Evolutionary conservation across 2,888 invertebrate genomes (phyloP), one percentile per base, ranked within the genome.

Genomic region (Coenonympha glycerion): DNA sequence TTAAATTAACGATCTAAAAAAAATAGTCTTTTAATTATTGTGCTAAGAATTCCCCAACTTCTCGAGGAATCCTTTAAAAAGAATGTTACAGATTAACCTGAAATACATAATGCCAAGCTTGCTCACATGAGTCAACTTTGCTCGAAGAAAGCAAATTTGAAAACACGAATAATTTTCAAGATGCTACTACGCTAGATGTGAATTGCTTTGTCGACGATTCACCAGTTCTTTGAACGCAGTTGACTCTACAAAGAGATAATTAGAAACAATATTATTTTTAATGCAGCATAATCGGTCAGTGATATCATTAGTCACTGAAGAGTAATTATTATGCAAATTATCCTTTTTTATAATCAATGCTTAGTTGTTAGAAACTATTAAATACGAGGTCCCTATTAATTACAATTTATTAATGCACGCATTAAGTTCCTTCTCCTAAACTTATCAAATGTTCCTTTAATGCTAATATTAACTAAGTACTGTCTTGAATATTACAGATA

Each of bases 281-380:
- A 30, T 30, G 30, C 47, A 36, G 22, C 36, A 28, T 47, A 52
- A 52, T 52, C 51, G 47, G 47, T 47, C 51, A 52, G 22, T 15
- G 31, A 36, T 47, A 52, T 37, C 47, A 47, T 51, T 52, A 52
- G 45, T 45, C 45, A 45, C 34, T 16, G 16, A 13, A 24, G 18
- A 18, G 41, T 36, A 47, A 52, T 52, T 52, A 52, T 41, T 52
- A 52, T 41, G 41, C 41, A 52, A 52, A 52, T 11, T 36, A 26
- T 30, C 13, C 18, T 37, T 41, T 34, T 34, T 18, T 26, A 45
- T 30, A 37, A 37, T 36, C 39, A 19, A 8, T 46, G 4, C 15
- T 24, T 19, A n/a, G n/a, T n/a, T n/a, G n/a, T n/a, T n/a, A 18
- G 18, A 33, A 26, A 18, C 19, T 15, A 36, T 47, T 31, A 37